A percentile compares a stretch with the other conserved stretches of the same genome.
Conservation (phyloP, 2,888 invertebrate genomes). For the Geophilus truncorum region DNA sequence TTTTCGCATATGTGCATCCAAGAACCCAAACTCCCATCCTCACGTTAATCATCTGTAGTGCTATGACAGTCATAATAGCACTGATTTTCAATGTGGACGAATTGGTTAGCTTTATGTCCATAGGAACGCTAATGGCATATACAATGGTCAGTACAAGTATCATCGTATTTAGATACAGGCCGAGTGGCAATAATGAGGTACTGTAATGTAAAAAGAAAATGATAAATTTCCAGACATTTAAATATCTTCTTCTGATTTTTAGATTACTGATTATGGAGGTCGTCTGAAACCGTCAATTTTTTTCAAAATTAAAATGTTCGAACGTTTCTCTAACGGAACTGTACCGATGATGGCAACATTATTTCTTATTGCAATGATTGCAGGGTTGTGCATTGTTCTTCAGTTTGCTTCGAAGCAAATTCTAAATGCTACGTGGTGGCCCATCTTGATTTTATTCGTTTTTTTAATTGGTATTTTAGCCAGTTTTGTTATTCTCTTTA, state of each 20-base stretch:
- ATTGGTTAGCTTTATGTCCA: slow-evolving; percentile 90
- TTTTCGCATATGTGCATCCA: slow-evolving; percentile 68
- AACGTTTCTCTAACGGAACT: background rate
- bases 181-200: slow-evolving; percentile 43
- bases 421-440: slow-evolving; percentile 61
- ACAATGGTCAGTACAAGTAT: slow-evolving; percentile 88
- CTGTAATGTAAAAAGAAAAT: too few species aligned
- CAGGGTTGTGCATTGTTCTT: slow-evolving; percentile 61
- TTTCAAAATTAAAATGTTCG: background rate
- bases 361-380: slow-evolving; percentile 61
- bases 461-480: slow-evolving; percentile 43
- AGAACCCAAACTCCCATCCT: slow-evolving; percentile 76
- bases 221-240: background rate
- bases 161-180: slow-evolving; percentile 75
- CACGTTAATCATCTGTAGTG: slow-evolving; percentile 69
- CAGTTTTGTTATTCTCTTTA: slow-evolving; percentile 45
- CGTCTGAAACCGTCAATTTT: slow-evolving; percentile 41
- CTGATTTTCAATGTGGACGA: slow-evolving; percentile 81
- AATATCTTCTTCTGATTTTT: background rate
- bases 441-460: slow-evolving; percentile 53
- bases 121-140: slow-evolving; percentile 74
- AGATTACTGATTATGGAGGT: slow-evolving; percentile 50
- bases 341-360: slow-evolving; percentile 67
- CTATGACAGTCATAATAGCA: slow-evolving; percentile 72
- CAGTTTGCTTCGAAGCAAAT: slow-evolving; percentile 56